A percentile compares a stretch with the other conserved stretches of the same genome.
These are phyloP conservation scores for Antidorcas marsupialis DNA, from an alignment of 2,113 vertebrate genomes.

Conservation along the genomic window DNA sequence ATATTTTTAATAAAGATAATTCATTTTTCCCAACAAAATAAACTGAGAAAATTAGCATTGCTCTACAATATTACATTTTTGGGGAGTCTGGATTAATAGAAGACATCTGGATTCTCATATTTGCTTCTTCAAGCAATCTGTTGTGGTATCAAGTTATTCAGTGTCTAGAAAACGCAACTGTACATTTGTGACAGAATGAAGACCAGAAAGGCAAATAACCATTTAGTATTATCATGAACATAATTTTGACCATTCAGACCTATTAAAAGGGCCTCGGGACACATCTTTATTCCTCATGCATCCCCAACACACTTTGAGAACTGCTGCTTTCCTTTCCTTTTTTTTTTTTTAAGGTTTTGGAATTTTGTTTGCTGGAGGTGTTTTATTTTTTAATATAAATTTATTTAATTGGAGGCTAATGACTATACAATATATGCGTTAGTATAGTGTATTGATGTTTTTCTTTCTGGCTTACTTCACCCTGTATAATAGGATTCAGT, in stretches of 20 bases:
- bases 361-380: no score
- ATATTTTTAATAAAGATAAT: constrained; percentile 14
- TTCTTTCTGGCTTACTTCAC: no score
- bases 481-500: no score
- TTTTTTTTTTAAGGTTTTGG: no score
- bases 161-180: neutral
- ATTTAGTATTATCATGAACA: neutral
- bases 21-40: constrained; percentile 15
- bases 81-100: constrained; percentile 25
- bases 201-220: neutral
- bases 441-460: no score
- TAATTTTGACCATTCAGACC: neutral
- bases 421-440: no score
- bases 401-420: no score
- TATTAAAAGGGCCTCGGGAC: neutral
- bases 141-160: neutral
- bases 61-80: constrained; percentile 8
- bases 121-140: constrained; percentile 28
- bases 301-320: constrained; percentile 13
- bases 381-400: no score
- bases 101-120: constrained; percentile 46
- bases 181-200: neutral
- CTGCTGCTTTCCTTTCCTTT: neutral
- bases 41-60: neutral
- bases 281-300: neutral